phyloP scores from a whole-genome alignment of 2,888 invertebrate genomes.

The Papilio demoleus region DNA sequence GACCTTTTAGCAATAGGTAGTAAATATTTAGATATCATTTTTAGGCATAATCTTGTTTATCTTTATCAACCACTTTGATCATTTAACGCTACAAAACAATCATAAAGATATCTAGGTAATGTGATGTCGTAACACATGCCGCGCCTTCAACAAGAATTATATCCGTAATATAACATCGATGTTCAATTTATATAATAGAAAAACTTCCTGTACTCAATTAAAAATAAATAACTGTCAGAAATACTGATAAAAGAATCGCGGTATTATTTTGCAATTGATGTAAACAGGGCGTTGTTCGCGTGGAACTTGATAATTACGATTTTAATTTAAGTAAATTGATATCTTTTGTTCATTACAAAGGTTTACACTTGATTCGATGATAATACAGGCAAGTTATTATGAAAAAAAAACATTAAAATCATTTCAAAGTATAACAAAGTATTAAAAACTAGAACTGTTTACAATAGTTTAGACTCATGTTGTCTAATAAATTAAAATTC shows the following conservation, averaged over 20 bases:
- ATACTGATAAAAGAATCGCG: constrained; percentile 5
- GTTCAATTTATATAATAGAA: constrained; percentile 11
- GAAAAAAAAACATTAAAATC: too few species aligned
- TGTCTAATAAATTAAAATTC: too few species aligned
- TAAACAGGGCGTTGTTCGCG: constrained; percentile 15
- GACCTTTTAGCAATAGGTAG: too few species aligned
- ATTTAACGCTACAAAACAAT: background rate
- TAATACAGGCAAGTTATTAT: constrained; percentile 8
- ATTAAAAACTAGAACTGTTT: too few species aligned
- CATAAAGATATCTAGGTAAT: background rate
- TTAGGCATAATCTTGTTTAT: too few species aligned
- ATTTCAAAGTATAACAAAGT: too few species aligned
- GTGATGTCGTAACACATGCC: background rate
- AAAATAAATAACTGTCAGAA: constrained; percentile 7
- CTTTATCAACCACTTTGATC: too few species aligned
- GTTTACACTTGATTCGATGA: background rate
- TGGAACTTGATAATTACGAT: background rate
- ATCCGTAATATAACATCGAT: background rate
- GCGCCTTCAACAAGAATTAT: constrained; percentile 1
- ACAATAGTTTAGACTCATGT: too few species aligned
- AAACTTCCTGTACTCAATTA: constrained; percentile 6
- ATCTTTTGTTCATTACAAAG: background rate
- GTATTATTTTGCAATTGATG: background rate
- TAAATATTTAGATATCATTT: too few species aligned
- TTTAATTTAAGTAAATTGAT: background rate